Percentiles rank a stretch among this genome's conserved stretches.
These are phyloP conservation scores for Synanthedon vespiformis DNA, from an alignment of 2,888 invertebrate species.

Conservation along the genomic window DNA sequence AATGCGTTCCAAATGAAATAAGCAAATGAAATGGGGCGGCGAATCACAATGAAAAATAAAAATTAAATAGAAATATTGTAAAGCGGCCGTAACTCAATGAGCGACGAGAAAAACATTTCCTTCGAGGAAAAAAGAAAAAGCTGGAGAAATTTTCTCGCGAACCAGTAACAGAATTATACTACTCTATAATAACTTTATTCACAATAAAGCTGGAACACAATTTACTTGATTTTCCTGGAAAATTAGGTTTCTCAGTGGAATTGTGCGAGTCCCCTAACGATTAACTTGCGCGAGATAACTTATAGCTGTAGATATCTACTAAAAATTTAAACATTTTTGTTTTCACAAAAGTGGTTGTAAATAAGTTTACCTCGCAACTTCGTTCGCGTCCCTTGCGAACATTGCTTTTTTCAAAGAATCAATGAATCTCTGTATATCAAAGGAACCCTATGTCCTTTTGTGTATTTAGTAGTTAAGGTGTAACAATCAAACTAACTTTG, in stretches of 20 bases:
- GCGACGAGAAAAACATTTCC: slow-evolving; percentile 33
- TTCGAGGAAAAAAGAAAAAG: slow-evolving; percentile 28
- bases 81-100: slow-evolving; percentile 53
- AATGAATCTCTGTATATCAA: no score
- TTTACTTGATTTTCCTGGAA: neutral
- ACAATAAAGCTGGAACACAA: slow-evolving; percentile 33
- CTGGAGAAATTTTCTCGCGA: slow-evolving; percentile 28
- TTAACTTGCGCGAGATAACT: no score
- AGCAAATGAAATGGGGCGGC: slow-evolving; percentile 29
- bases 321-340: no score
- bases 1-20: slow-evolving; percentile 31
- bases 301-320: no score
- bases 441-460: no score
- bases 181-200: slow-evolving; percentile 62
- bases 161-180: slow-evolving; percentile 57
- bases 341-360: no score
- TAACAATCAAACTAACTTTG: no score
- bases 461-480: no score
- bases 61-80: slow-evolving; percentile 63
- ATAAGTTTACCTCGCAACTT: no score
- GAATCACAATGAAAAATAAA: slow-evolving; percentile 55
- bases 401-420: no score
- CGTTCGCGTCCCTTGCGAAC: no score
- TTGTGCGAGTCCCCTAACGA: no score
- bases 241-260: neutral